Base-by-base conservation (phyloP, 2,113 vertebrate genomes). In the Hippocampus comes region DNA sequence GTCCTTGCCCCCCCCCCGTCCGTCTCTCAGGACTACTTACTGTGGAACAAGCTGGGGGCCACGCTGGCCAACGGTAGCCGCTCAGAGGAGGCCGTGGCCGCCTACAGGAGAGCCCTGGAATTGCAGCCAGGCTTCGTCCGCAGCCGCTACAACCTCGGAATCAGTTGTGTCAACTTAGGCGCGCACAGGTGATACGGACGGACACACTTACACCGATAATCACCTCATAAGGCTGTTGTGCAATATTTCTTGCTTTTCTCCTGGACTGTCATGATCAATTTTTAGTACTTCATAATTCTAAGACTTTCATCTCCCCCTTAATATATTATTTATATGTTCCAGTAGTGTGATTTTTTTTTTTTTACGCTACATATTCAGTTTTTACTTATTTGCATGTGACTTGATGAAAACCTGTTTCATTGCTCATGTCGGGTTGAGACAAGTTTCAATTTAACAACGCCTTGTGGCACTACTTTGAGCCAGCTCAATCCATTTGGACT, bases 31-130 rank as follows among this genome's bases (percentile, higher is more conserved):
- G 97, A 99, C 83, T 97, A 98, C 82, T 90, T 99, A 70, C 82
- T 99, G 9, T 99, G 97, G 97, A 99, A 99, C 82, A 99, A 99
- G 70, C 88, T 99, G 0, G 97, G 97, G 21, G 97, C 97, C 64
- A 99, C 97, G 0, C 87, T 99, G 67, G 97, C 97, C 51, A 99
- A 99, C 0, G 96, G 97, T 9, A 99, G 94, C 76, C 94, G 95
- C 49, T 98, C 96, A 0, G 97, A 99, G 67, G 97, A 99, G 70
- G 97, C 97, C 0, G 97, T 99, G 34, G 96, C 96, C 0, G 96
- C 97, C 0, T 99, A 99, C 86, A 94, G 96, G 53, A 92, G 92
- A 81, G 97, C 97, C 0, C 88, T 99, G 25, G 95, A 99, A 67
- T 93, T 99, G 17, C 97, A 99, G 87, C 97, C 97, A 0, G 97